These are phyloP conservation scores for Dicentrarchus labrax DNA, from an alignment of 2,113 vertebrate species.

Conservation along the genomic window DNA sequence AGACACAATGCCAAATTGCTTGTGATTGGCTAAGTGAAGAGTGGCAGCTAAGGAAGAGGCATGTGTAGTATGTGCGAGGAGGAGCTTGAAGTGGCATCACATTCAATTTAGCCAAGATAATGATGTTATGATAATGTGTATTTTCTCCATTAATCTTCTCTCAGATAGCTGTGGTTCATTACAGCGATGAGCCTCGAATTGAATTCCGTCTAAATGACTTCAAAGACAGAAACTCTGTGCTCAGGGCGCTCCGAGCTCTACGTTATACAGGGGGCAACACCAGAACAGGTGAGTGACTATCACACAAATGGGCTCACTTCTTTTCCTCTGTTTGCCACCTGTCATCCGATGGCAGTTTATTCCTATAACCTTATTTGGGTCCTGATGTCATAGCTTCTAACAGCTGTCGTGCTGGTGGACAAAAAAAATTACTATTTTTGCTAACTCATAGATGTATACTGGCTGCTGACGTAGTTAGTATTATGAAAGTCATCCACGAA, in stretches of 20 bases:
- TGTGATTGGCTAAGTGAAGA: not conserved
- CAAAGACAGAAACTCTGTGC: slow-evolving; percentile 86
- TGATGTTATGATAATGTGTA: slow-evolving; percentile 2
- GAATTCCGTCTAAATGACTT: slow-evolving; percentile 86
- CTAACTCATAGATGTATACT: not conserved
- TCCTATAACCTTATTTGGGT: not conserved
- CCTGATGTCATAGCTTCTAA: not conserved
- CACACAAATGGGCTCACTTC: not conserved
- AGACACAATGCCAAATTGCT: not conserved
- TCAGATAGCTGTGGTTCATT: slow-evolving; percentile 92
- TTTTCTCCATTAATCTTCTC: slow-evolving; percentile 31
- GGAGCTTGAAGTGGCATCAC: not conserved
- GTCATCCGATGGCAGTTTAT: not conserved
- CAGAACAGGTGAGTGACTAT: slow-evolving; percentile 86
- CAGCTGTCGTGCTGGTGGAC: not conserved
- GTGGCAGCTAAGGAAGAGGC: not conserved
- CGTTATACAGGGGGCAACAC: slow-evolving; percentile 90
- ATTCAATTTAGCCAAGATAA: not conserved
- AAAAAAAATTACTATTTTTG: not conserved
- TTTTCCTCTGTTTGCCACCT: slow-evolving; percentile 14
- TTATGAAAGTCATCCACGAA: not conserved
- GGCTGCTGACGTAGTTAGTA: not conserved
- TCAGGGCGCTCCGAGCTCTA: slow-evolving; percentile 84
- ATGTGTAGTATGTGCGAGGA: not conserved
- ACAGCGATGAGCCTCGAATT: slow-evolving; percentile 89